phyloP scores from a whole-genome alignment of 1,140 invertebrate species.

The Bilobella aurantiaca region DNA sequence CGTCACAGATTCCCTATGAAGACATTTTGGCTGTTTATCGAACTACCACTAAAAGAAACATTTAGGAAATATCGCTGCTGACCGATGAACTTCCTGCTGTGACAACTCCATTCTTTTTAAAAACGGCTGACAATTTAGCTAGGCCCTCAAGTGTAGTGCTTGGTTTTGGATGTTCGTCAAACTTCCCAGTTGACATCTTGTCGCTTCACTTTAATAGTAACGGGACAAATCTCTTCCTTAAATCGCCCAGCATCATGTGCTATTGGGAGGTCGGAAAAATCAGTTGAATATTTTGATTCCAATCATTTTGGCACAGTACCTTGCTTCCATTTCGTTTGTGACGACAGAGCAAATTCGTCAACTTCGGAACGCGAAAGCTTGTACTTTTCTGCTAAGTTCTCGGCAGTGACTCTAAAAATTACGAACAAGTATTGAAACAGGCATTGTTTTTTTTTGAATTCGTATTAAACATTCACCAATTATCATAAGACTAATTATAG shows the following conservation, averaged over 20 bases:
- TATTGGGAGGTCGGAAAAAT: conserved; percentile 46
- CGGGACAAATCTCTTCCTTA: conserved; percentile 77
- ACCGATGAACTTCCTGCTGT: conserved; percentile 75
- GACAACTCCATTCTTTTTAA: conserved; percentile 91
- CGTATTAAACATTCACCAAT: too few relatives aligned
- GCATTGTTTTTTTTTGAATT: too few relatives aligned
- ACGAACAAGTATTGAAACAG: too few relatives aligned
- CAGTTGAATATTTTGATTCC: conserved; percentile 44
- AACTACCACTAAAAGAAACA: neutral
- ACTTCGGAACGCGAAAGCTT: conserved; percentile 73
- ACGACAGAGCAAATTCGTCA: conserved; percentile 76
- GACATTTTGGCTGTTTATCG: neutral
- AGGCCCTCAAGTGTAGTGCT: conserved; percentile 74
- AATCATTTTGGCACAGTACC: conserved; percentile 41
- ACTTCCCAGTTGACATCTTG: conserved; percentile 64
- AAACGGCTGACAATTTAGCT: conserved; percentile 72
- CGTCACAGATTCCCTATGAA: conserved; percentile 78
- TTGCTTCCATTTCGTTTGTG: conserved; percentile 70
- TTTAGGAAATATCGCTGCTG: neutral
- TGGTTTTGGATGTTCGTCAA: conserved; percentile 91
- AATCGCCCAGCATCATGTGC: conserved; percentile 80
- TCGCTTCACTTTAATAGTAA: conserved; percentile 72
- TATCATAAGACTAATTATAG: too few relatives aligned
- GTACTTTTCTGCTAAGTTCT: conserved; percentile 89
- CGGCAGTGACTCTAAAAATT: conserved; percentile 89